Conservation (phyloP, 2,797 vertebrate genomes). For the Schizopygopsis malacanthus region DNA sequence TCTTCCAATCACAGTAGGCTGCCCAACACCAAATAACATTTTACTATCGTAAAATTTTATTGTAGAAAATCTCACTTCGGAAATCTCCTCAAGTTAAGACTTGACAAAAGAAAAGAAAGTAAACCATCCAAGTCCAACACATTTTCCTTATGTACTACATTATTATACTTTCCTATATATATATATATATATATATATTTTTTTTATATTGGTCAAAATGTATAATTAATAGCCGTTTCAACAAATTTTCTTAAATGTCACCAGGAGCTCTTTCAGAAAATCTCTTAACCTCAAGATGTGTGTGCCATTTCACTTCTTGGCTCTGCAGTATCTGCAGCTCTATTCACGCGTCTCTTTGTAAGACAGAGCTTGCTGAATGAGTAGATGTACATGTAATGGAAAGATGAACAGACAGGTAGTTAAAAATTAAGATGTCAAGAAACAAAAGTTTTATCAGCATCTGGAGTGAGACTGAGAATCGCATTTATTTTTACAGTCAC, state of each 20-base stretch:
- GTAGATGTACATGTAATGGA: constrained; percentile 2
- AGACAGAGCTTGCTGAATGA: background rate
- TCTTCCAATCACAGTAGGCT: background rate
- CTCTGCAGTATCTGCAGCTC: background rate
- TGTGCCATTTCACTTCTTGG: background rate
- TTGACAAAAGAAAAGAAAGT: background rate
- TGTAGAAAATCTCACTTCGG: background rate
- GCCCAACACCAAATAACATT: background rate
- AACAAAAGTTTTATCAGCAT: background rate
- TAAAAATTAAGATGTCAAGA: constrained; percentile 13
- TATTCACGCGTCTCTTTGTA: constrained; percentile 5
- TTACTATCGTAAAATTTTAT: too few species aligned
- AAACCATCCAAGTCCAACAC: background rate
- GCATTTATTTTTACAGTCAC: background rate
- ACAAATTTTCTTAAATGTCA: background rate
- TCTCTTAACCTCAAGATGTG: background rate
- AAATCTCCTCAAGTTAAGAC: background rate
- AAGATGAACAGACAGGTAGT: background rate
- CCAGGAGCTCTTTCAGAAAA: background rate
- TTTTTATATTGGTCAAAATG: background rate
- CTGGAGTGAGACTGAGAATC: background rate
- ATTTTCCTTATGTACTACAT: too few species aligned
- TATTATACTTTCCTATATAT: too few species aligned
- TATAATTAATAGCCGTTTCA: background rate
- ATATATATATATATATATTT: too few species aligned